These are phyloP conservation scores for Masnerella sp. DNA, from an alignment of 2,888 invertebrate species.

Conservation along the genomic window DNA sequence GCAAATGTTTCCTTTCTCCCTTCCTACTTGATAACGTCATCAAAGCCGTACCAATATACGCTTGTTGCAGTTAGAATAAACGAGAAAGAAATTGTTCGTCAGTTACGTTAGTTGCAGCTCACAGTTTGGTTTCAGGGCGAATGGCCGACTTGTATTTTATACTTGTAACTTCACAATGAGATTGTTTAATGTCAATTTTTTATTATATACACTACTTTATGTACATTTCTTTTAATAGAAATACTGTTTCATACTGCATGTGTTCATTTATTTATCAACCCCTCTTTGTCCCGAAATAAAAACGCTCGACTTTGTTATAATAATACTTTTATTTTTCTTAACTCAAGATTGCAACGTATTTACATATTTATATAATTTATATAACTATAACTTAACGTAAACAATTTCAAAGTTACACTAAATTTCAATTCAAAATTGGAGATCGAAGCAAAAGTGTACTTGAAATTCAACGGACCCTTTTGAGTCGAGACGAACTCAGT, in stretches of 20 bases:
- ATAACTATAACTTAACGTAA: neutral
- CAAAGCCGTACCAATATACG: conserved; percentile 27
- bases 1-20: conserved; percentile 31
- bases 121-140: conserved; percentile 20
- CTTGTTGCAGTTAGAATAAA: conserved; percentile 36
- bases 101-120: conserved; percentile 34
- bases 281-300: neutral
- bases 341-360: conserved; percentile 33
- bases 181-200: conserved; percentile 63
- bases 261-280: conserved; percentile 29
- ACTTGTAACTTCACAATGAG: conserved; percentile 63
- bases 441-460: too few species aligned
- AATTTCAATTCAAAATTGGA: conserved; percentile 9
- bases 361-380: conserved; percentile 38
- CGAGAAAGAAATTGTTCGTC: conserved; percentile 16
- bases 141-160: conserved; percentile 64
- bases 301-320: neutral
- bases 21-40: conserved; percentile 21
- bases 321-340: conserved; percentile 4
- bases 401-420: too few species aligned
- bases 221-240: conserved; percentile 66
- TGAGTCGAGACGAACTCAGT: too few species aligned
- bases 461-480: too few species aligned
- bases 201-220: conserved; percentile 63
- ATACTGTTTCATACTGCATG: conserved; percentile 64